A percentile compares a stretch with the other conserved stretches of the same genome.
Evolutionary conservation across 2,797 vertebrate genomes (phyloP).

Genomic region (Cryptoblepharus egeriae): DNA sequence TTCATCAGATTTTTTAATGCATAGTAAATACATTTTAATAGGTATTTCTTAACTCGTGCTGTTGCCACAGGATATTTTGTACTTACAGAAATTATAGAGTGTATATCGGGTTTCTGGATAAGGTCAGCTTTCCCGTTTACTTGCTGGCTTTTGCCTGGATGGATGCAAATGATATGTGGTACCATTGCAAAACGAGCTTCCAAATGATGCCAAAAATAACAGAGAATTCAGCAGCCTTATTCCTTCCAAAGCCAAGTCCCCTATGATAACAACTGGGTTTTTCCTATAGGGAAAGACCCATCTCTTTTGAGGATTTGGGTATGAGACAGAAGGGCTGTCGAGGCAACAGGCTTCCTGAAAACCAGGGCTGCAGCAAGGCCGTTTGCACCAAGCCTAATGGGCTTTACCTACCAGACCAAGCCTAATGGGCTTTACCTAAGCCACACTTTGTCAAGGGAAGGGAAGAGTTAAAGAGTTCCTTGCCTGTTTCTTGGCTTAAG

Average conservation of each 20-base stretch:
- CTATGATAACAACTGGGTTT: constrained; percentile 39
- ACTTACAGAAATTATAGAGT: constrained; percentile 45
- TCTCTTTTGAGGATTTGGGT: constrained; percentile 34
- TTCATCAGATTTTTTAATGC: background rate
- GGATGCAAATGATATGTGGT: constrained; percentile 40
- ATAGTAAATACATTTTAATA: background rate
- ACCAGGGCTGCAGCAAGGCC: too few relatives aligned
- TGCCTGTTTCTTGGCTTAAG: background rate
- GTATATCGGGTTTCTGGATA: constrained; percentile 56
- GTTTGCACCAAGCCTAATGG: too few relatives aligned
- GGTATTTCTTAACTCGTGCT: background rate
- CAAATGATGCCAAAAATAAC: constrained; percentile 37
- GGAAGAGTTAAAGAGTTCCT: background rate
- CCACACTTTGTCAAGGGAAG: background rate
- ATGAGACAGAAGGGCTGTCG: background rate
- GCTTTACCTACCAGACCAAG: too few relatives aligned
- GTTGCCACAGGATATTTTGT: constrained; percentile 56
- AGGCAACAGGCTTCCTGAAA: background rate
- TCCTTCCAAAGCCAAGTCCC: constrained; percentile 55
- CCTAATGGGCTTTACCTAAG: too few relatives aligned
- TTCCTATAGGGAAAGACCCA: constrained; percentile 39
- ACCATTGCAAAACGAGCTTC: constrained; percentile 47
- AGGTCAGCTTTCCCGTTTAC: constrained; percentile 53
- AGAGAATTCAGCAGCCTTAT: constrained; percentile 40
- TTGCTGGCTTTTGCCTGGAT: constrained; percentile 48